phyloP scores from a whole-genome alignment of 2,888 invertebrate species.

The Eulithis testata region DNA sequence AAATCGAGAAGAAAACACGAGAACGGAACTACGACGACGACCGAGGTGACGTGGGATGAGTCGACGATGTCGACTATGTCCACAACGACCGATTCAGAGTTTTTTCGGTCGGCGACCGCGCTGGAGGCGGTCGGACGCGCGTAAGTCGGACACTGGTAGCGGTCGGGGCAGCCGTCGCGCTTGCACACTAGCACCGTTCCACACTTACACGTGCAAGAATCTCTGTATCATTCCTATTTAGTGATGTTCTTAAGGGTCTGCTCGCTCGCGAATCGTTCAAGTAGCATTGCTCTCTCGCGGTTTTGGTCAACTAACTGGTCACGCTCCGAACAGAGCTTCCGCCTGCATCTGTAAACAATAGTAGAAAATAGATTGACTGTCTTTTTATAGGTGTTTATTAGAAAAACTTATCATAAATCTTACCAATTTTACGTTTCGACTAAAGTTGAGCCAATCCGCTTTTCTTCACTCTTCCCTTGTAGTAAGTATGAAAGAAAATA shows the following conservation, averaged over 20 bases:
- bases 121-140: slow-evolving; percentile 83
- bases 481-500: slow-evolving; percentile 61
- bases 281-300: slow-evolving; percentile 65
- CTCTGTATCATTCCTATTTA: slow-evolving; percentile 69
- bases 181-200: slow-evolving; percentile 82
- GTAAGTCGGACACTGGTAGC: slow-evolving; percentile 78
- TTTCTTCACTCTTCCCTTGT: slow-evolving; percentile 53
- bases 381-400: not conserved
- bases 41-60: slow-evolving; percentile 78
- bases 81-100: slow-evolving; percentile 81
- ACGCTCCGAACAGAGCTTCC: slow-evolving; percentile 25
- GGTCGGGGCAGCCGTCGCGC: slow-evolving; percentile 80
- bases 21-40: slow-evolving; percentile 77
- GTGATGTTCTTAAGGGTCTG: slow-evolving; percentile 52
- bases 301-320: slow-evolving; percentile 43
- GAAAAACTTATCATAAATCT: not conserved
- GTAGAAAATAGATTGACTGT: not conserved
- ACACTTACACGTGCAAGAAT: slow-evolving; percentile 72
- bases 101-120: slow-evolving; percentile 84
- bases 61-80: slow-evolving; percentile 81
- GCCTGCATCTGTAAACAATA: slow-evolving; percentile 8
- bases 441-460: slow-evolving; percentile 47
- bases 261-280: slow-evolving; percentile 52
- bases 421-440: slow-evolving; percentile 39
- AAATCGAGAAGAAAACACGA: slow-evolving; percentile 82